A percentile compares a stretch with the other conserved stretches of the same genome.
These are phyloP conservation scores for Leucozona laternaria DNA, from an alignment of 2,888 invertebrate genomes.

Conservation along the genomic window DNA sequence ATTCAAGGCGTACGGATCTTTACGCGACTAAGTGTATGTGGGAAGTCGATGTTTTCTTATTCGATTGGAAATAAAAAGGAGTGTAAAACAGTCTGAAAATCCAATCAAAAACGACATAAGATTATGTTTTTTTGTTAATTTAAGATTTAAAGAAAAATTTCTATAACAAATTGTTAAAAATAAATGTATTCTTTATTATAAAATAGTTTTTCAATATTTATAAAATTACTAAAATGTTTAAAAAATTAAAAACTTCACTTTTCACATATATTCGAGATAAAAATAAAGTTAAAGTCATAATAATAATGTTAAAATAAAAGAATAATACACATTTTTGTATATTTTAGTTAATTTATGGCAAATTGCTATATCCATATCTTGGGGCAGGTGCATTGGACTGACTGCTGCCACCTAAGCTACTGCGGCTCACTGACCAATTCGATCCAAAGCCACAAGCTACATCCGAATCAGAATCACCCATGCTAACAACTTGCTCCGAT, in stretches of 20 bases:
- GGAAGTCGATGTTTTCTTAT: too few species aligned
- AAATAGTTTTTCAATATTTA: background rate
- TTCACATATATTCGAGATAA: background rate
- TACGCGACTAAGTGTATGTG: too few species aligned
- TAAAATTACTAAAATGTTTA: background rate
- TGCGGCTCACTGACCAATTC: conserved; percentile 85
- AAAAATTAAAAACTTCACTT: background rate
- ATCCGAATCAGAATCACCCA: conserved; percentile 92
- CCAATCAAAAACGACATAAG: too few species aligned
- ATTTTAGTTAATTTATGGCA: background rate
- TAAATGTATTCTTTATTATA: too few species aligned
- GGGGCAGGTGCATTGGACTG: conserved; percentile 73
- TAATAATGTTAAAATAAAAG: background rate
- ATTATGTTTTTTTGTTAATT: too few species aligned
- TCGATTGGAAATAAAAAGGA: too few species aligned
- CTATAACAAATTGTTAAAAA: too few species aligned
- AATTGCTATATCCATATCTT: conserved; percentile 60
- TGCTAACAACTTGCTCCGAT: conserved; percentile 67
- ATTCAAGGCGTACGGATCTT: too few species aligned
- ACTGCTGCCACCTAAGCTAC: conserved; percentile 71
- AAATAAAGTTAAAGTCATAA: background rate
- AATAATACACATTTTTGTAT: conserved; percentile 10
- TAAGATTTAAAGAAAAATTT: too few species aligned
- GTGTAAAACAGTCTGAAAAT: too few species aligned
- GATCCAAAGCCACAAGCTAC: conserved; percentile 94